These are phyloP conservation scores for Myotis myotis DNA, from an alignment of 2,797 vertebrate genomes.

Conservation along the genomic window DNA sequence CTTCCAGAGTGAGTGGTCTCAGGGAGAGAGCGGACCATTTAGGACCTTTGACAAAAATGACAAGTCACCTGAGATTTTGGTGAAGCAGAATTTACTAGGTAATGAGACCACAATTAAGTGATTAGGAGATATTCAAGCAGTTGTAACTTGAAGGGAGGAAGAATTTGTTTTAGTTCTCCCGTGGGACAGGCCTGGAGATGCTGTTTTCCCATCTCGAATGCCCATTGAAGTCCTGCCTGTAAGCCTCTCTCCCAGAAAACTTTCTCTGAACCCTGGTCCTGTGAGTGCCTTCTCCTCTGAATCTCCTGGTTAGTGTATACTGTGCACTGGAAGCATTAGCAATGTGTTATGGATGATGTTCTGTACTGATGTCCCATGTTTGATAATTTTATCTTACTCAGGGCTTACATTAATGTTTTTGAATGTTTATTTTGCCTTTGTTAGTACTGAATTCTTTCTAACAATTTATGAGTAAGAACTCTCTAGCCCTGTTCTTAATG, in stretches of 20 bases:
- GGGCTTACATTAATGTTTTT: neutral
- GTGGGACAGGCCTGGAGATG: neutral
- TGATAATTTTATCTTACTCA: neutral
- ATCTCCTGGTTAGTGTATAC: neutral
- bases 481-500: neutral
- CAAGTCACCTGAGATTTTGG: neutral
- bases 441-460: constrained; percentile 20
- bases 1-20: neutral
- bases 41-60: neutral
- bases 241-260: neutral
- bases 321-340: neutral
- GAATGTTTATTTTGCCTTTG: neutral
- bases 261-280: neutral
- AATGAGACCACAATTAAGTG: neutral
- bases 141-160: neutral
- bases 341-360: neutral
- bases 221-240: neutral
- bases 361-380: neutral
- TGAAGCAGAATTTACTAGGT: neutral
- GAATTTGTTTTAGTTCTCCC: neutral
- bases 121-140: neutral
- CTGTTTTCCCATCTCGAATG: neutral
- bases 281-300: neutral
- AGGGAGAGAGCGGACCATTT: neutral
- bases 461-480: neutral